Evolutionary conservation across 53 echinoderm and acorn worm species (phyloP), one percentile per base, ranked within the genome.

Genomic region (Echinometra lucunter): DNA sequence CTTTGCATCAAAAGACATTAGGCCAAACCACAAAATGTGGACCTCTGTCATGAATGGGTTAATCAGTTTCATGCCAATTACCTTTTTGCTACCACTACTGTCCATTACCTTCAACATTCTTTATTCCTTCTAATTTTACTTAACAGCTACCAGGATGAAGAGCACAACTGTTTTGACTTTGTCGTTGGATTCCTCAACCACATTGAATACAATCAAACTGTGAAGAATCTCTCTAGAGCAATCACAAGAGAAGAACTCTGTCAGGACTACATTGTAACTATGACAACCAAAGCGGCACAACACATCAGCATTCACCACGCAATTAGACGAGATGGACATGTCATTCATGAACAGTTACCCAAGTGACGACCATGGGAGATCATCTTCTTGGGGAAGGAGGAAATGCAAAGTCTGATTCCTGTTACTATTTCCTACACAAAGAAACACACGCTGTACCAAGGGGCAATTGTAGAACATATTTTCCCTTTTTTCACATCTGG

Each of bases 121-220:
- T 15, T 70, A 0, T 40, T 15, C 44, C 21, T 38, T 80, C 21
- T 44, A 27, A 47, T 27, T 12, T 27, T 2, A 83, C 11, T 45
- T 95, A 60, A 27, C 92, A 98, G 98, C 74, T 98, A 98, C 89
- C 69, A 96, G n/a, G 96, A 97, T 0, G 89, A 92, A 2, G 27
- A 56, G 30, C 95, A 97, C 94, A 98, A 98, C 93, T 98, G 98
- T 88, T 97, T 97, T 95, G 98, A 98, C 74, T 97, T 98, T 95
- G 98, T 97, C 25, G 95, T 98, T 25, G 91, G 82, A 55, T 98
- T 98, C 95, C 94, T 98, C 40, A 97, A 98, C 35, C 95, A 85
- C 28, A 94, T 97, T 57, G 92, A 95, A 18, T 98, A 96, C 93
- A 96, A 96, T 74, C 89, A 95, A 21, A 74, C 58, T 27, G 94